A percentile compares a stretch with the other conserved stretches of the same genome.
phyloP scores from a whole-genome alignment of 1,140 invertebrate genomes.

The Melipona quadrifasciata region DNA sequence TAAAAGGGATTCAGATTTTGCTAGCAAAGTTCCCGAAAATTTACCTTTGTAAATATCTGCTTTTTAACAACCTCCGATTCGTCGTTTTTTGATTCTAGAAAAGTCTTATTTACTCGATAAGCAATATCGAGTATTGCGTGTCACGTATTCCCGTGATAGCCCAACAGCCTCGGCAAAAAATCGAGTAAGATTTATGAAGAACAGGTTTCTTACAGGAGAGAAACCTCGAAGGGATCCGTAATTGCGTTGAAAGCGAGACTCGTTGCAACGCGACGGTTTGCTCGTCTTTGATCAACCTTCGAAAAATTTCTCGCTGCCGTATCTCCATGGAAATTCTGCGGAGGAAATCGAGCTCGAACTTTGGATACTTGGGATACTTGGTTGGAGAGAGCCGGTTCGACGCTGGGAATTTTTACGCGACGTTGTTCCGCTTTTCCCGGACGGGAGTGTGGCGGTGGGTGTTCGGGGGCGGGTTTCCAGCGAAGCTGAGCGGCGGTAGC shows the following conservation, averaged over 20 bases:
- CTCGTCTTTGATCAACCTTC: background rate
- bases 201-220: background rate
- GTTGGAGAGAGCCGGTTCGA: background rate
- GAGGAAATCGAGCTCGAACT: conserved; percentile 32
- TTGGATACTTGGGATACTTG: conserved; percentile 9
- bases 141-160: background rate
- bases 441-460: background rate
- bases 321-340: background rate
- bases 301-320: background rate
- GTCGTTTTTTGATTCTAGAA: background rate
- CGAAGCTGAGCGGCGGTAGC: background rate
- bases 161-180: background rate
- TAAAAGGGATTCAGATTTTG: background rate
- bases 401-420: conserved; percentile 41
- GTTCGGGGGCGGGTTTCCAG: background rate
- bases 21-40: background rate
- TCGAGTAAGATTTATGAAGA: background rate
- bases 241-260: conserved; percentile 29
- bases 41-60: background rate
- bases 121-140: background rate
- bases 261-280: background rate
- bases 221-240: conserved; percentile 12
- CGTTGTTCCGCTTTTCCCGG: conserved; percentile 5
- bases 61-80: background rate
- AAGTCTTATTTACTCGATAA: background rate